Conservation (phyloP, 1,140 invertebrate genomes). For the Leptinotarsa texana region DNA sequence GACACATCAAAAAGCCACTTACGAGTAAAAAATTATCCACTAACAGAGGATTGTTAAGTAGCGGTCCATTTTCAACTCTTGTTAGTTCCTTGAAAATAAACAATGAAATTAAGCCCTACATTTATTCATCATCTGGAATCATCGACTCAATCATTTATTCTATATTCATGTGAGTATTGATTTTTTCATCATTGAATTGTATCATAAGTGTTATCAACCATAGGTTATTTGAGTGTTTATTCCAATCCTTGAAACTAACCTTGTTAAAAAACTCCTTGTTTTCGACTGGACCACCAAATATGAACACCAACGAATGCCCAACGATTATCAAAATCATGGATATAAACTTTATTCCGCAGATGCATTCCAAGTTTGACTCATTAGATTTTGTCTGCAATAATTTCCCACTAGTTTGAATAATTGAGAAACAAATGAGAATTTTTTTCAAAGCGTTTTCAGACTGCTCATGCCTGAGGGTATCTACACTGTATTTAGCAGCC, state of each 20-base stretch:
- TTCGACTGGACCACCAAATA: constrained; percentile 66
- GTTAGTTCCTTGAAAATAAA: constrained; percentile 31
- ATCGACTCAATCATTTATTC: too few species aligned
- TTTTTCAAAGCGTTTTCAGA: constrained; percentile 47
- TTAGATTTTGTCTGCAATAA: constrained; percentile 65
- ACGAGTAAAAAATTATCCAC: constrained; percentile 74
- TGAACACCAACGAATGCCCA: constrained; percentile 67
- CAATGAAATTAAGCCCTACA: too few species aligned
- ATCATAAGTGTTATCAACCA: too few species aligned
- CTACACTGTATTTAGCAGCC: constrained; percentile 28
- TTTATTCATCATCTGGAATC: too few species aligned
- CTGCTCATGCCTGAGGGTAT: constrained; percentile 27
- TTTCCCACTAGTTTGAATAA: constrained; percentile 64
- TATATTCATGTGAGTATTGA: too few species aligned
- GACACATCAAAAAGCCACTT: constrained; percentile 69
- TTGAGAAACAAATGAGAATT: constrained; percentile 62
- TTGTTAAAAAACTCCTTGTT: constrained; percentile 65
- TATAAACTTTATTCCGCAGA: constrained; percentile 68
- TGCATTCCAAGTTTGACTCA: constrained; percentile 64
- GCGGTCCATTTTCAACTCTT: constrained; percentile 39
- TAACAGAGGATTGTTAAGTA: constrained; percentile 65
- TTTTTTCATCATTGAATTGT: too few species aligned
- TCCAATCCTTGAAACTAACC: constrained; percentile 57
- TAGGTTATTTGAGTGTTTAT: background rate
- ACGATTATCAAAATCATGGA: constrained; percentile 67